A percentile compares a stretch with the other conserved stretches of the same genome.
Evolutionary conservation across 2,888 invertebrate genomes (phyloP).

Genomic region (Venusia cambrica): DNA sequence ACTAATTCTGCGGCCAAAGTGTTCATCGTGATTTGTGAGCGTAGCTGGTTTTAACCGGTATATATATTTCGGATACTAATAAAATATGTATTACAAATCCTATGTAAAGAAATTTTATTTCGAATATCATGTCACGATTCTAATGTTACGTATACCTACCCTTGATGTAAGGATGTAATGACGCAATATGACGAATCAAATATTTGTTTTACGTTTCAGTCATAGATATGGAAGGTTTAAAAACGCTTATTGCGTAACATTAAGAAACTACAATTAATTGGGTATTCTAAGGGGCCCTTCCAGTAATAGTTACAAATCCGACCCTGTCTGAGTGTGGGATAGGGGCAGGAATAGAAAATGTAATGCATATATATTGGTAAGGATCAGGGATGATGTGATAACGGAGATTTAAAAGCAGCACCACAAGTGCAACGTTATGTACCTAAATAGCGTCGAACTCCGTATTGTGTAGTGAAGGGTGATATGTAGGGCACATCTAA

Average conservation of each 20-base stretch:
- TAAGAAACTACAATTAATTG: not conserved
- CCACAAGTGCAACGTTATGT: too few relatives aligned
- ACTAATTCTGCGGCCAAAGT: too few relatives aligned
- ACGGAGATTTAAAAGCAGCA: too few relatives aligned
- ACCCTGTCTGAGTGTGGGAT: too few relatives aligned
- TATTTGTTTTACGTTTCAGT: conserved; percentile 2
- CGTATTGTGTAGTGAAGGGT: conserved; percentile 44
- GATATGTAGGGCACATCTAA: conserved; percentile 41
- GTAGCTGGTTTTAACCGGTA: conserved; percentile 12
- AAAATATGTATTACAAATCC: conserved; percentile 8
- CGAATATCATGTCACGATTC: conserved; percentile 15
- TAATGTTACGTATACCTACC: not conserved
- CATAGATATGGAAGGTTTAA: too few relatives aligned
- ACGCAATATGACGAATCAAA: conserved; percentile 2
- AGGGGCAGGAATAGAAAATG: too few relatives aligned
- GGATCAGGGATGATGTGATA: too few relatives aligned
- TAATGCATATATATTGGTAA: too few relatives aligned
- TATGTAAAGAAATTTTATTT: conserved; percentile 2
- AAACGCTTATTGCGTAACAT: conserved; percentile 7
- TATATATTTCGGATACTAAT: conserved; percentile 16
- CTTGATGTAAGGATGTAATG: too few relatives aligned
- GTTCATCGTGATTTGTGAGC: conserved; percentile 18
- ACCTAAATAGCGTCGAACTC: conserved; percentile 38
- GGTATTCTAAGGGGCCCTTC: conserved; percentile 1
- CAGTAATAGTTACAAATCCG: too few relatives aligned